phyloP scores from a whole-genome alignment of 2,797 vertebrate species.

The Pterois miles region DNA sequence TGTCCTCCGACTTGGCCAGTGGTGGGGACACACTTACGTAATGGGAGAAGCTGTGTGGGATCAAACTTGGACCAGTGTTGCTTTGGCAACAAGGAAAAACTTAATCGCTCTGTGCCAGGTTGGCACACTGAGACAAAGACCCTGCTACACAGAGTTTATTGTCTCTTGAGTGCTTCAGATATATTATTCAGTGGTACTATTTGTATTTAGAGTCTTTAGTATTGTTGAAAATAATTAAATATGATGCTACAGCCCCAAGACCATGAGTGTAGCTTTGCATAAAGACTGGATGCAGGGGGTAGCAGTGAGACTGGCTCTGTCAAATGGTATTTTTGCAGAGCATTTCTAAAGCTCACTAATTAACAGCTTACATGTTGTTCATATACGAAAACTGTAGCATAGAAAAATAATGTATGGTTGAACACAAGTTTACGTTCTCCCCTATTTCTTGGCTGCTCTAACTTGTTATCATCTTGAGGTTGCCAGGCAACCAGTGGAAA shows the following conservation, averaged over 20 bases:
- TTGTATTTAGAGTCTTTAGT: not conserved
- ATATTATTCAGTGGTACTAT: not conserved
- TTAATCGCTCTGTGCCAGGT: conserved; percentile 43
- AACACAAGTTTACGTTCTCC: not conserved
- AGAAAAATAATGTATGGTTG: too few species aligned
- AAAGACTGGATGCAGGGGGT: not conserved
- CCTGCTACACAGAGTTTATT: conserved; percentile 3
- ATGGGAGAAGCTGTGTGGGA: conserved; percentile 71
- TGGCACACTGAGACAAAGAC: conserved; percentile 47
- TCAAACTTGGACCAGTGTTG: conserved; percentile 54
- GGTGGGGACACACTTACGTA: conserved; percentile 69
- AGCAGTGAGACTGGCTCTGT: not conserved
- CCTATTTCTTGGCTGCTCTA: not conserved
- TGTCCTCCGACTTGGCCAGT: conserved; percentile 66
- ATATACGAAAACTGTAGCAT: not conserved
- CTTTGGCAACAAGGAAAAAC: conserved; percentile 55
- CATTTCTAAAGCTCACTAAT: not conserved
- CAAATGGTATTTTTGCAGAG: not conserved
- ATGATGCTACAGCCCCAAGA: not conserved
- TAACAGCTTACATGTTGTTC: not conserved
- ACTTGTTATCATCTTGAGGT: not conserved
- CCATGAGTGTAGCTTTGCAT: not conserved
- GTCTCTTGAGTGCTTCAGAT: not conserved
- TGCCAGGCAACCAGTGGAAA: not conserved
- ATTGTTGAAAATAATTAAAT: not conserved